These are phyloP conservation scores for Thaleichthys pacificus DNA, from an alignment of 2,797 vertebrate genomes.

Conservation along the genomic window DNA sequence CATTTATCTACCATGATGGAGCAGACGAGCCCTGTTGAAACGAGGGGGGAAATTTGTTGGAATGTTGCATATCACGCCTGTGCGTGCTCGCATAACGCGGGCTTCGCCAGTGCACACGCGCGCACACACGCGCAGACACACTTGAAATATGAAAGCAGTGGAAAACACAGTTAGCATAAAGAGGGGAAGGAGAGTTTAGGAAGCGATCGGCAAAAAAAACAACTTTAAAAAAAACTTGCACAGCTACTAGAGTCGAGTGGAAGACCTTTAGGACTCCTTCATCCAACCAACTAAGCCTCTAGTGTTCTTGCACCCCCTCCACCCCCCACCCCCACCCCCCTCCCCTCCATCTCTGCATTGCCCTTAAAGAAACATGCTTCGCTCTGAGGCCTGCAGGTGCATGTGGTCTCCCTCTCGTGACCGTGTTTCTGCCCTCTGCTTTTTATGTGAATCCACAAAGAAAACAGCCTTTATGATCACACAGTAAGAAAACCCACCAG, in stretches of 20 bases:
- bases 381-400: constrained; percentile 51
- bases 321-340: too few species aligned
- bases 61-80: not conserved
- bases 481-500: constrained; percentile 18
- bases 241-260: too few species aligned
- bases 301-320: not conserved
- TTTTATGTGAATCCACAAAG: constrained; percentile 39
- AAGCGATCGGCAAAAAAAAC: too few species aligned
- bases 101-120: too few species aligned
- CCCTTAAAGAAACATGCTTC: too few species aligned
- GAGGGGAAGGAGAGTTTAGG: too few species aligned
- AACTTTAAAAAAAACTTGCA: too few species aligned
- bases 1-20: constrained; percentile 53
- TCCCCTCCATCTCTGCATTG: too few species aligned
- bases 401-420: constrained; percentile 49
- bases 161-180: too few species aligned
- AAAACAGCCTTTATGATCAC: constrained; percentile 50
- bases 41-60: not conserved
- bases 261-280: too few species aligned
- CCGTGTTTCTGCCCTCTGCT: constrained; percentile 26
- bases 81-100: not conserved
- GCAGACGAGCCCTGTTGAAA: constrained; percentile 13
- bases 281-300: too few species aligned
- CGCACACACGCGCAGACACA: not conserved
- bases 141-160: not conserved